Evolutionary conservation across 2,113 vertebrate genomes (phyloP).

Genomic region (Brevimyrus niger): DNA sequence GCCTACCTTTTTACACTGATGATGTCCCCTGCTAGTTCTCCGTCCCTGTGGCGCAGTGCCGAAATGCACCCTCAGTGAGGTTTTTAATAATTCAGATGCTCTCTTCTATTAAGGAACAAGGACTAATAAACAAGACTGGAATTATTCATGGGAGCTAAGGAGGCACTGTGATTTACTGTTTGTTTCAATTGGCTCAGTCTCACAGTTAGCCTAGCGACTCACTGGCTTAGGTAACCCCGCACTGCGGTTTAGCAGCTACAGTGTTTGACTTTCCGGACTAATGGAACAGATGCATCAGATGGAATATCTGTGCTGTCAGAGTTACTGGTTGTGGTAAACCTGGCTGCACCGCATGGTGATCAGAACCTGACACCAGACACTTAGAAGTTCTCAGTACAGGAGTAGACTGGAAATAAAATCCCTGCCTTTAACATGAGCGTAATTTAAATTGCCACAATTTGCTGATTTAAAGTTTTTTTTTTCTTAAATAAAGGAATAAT

Average conservation of each 20-base stretch:
- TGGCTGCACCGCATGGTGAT: neutral
- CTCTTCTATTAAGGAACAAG: conserved; percentile 5
- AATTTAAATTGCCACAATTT: neutral
- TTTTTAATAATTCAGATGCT: conserved; percentile 13
- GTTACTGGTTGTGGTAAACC: neutral
- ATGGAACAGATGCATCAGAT: neutral
- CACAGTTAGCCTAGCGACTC: neutral
- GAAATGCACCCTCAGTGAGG: neutral
- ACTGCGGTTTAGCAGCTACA: neutral
- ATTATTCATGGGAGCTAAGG: conserved; percentile 7
- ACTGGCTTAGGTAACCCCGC: neutral
- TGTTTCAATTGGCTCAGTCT: conserved; percentile 3
- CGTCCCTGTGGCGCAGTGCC: neutral
- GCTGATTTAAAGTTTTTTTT: neutral
- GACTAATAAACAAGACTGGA: conserved; percentile 3
- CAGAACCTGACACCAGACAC: neutral
- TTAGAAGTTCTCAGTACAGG: neutral
- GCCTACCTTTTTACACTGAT: neutral
- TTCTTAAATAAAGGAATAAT: neutral
- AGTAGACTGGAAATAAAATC: neutral
- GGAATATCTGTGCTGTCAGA: neutral
- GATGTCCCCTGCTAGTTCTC: neutral
- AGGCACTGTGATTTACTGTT: neutral
- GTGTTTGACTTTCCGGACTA: neutral
- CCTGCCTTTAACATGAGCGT: neutral